phyloP scores from a whole-genome alignment of 2,113 vertebrate species.

The Sakesphorus luctuosus region DNA sequence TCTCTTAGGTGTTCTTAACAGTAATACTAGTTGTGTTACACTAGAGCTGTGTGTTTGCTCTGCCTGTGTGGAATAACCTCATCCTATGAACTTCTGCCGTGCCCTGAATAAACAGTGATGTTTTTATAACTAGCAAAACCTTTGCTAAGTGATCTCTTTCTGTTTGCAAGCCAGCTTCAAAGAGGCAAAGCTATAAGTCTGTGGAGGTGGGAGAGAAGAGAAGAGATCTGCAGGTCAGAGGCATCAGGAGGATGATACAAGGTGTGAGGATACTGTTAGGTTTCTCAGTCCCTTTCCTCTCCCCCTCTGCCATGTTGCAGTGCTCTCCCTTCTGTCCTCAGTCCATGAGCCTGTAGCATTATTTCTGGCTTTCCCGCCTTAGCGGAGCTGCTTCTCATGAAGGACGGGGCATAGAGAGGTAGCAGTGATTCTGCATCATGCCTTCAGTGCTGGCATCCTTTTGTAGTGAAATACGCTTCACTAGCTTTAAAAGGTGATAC shows the following conservation, averaged over 20 bases:
- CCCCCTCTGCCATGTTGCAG: background rate
- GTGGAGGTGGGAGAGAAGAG: background rate
- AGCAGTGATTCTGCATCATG: background rate
- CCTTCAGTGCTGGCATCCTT: background rate
- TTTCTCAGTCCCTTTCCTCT: background rate
- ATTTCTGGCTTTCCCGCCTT: background rate
- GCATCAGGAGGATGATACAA: background rate
- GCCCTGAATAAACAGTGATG: background rate
- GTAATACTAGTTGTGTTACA: background rate
- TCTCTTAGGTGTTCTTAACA: background rate
- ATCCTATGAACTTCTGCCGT: background rate
- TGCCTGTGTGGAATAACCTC: background rate
- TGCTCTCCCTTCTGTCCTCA: background rate
- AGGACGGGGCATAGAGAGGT: background rate
- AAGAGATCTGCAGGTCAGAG: background rate
- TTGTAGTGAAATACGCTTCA: background rate
- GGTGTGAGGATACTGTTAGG: background rate
- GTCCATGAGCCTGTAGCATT: background rate
- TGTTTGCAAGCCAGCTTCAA: background rate
- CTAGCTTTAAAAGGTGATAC: background rate
- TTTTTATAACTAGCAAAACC: background rate
- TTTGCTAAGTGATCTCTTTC: background rate
- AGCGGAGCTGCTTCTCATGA: background rate
- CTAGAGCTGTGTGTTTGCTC: background rate
- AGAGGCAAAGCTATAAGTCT: background rate